Evolutionary conservation across 1,140 invertebrate genomes (phyloP).

Genomic region (Chymomyza costata): DNA sequence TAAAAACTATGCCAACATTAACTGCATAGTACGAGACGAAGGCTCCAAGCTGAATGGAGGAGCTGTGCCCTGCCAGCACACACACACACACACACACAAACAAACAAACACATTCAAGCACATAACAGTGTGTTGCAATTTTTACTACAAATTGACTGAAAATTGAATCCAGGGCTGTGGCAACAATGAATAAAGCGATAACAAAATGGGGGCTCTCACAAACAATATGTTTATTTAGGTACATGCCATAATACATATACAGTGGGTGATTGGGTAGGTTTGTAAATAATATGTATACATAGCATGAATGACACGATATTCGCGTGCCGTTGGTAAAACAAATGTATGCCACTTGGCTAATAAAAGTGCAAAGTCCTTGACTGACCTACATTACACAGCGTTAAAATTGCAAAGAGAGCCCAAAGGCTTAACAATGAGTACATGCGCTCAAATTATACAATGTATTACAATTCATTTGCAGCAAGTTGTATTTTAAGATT

Average conservation of each 20-base stretch:
- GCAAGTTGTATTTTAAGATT: no score
- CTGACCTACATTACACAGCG: slow-evolving; percentile 47
- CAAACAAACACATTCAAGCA: no score
- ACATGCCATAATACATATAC: slow-evolving; percentile 7
- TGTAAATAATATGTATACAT: not conserved
- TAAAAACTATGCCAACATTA: no score
- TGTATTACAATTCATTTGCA: no score
- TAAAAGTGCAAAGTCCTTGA: slow-evolving; percentile 56
- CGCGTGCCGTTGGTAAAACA: slow-evolving; percentile 36
- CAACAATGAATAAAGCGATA: not conserved
- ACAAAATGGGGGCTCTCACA: no score
- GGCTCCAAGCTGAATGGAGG: slow-evolving; percentile 7
- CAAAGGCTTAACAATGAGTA: no score
- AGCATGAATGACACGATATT: slow-evolving; percentile 24
- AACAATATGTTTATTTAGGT: slow-evolving; percentile 10
- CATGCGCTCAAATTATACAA: no score
- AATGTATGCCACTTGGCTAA: slow-evolving; percentile 45
- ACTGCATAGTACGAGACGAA: no score
- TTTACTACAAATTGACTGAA: slow-evolving; percentile 3
- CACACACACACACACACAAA: slow-evolving; percentile 1
- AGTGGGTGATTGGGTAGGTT: no score
- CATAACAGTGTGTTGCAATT: slow-evolving; percentile 10
- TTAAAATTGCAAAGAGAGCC: slow-evolving; percentile 9
- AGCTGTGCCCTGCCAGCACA: not conserved
- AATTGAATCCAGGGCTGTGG: slow-evolving; percentile 27